Conservation (phyloP, 1,140 invertebrate genomes). For the Physella acuta region DNA sequence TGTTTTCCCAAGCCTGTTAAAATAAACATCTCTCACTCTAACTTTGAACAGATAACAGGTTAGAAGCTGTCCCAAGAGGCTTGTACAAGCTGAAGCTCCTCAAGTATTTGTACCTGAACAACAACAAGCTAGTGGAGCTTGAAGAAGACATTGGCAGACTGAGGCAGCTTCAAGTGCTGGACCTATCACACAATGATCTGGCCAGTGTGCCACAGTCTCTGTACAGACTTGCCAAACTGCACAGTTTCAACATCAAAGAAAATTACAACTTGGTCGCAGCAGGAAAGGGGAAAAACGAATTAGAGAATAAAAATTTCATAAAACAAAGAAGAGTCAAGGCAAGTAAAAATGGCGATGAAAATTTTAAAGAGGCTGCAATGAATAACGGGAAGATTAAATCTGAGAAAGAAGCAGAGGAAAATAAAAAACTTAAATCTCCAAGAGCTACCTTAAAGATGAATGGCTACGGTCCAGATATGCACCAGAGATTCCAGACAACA, state of each 20-base stretch:
- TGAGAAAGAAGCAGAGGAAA: neutral
- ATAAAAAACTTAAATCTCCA: too few relatives aligned
- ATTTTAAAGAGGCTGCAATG: neutral
- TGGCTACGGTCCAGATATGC: neutral
- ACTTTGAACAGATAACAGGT: conserved; percentile 35
- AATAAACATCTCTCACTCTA: too few relatives aligned
- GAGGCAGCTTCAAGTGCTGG: conserved; percentile 45
- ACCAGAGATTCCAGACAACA: neutral
- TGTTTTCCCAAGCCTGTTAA: too few relatives aligned
- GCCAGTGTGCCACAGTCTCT: conserved; percentile 43
- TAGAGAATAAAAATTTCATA: neutral
- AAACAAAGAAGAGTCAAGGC: neutral
- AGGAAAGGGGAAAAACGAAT: too few relatives aligned
- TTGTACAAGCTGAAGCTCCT: conserved; percentile 41
- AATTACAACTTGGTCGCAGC: neutral
- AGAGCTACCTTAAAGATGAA: too few relatives aligned
- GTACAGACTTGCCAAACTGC: conserved; percentile 1
- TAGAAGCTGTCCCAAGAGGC: conserved; percentile 48
- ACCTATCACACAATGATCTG: conserved; percentile 50
- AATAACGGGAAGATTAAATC: neutral
- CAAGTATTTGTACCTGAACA: conserved; percentile 41
- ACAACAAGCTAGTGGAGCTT: conserved; percentile 46
- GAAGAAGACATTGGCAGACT: conserved; percentile 47
- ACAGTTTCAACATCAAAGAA: conserved; percentile 14
- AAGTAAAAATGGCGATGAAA: neutral